Conservation (phyloP, 1,140 invertebrate genomes). For the Zaprionus vittiger region DNA sequence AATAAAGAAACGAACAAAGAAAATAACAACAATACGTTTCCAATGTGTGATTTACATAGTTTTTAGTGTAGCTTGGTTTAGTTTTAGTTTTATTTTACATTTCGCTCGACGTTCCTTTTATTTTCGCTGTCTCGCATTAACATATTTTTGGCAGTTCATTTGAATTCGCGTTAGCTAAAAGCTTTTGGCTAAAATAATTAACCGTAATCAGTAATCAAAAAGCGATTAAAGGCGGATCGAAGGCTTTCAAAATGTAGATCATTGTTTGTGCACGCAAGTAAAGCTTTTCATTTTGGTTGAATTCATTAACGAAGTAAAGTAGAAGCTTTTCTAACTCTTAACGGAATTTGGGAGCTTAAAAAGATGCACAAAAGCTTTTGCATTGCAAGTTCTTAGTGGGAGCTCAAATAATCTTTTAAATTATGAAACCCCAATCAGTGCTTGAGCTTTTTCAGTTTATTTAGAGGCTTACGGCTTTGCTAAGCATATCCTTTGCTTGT, state of each 20-base stretch:
- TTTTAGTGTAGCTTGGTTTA: slow-evolving; percentile 14
- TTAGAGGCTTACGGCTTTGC: too few species aligned
- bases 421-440: too few species aligned
- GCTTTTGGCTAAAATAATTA: slow-evolving; percentile 1
- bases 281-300: not conserved
- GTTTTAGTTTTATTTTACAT: slow-evolving; percentile 1
- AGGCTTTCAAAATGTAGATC: slow-evolving; percentile 2
- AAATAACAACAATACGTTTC: slow-evolving; percentile 1
- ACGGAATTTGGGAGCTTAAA: not conserved
- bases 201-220: not conserved
- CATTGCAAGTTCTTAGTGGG: not conserved
- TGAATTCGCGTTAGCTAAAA: not conserved
- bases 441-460: too few species aligned
- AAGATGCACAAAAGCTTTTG: not conserved
- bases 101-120: slow-evolving; percentile 6
- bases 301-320: not conserved
- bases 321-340: not conserved
- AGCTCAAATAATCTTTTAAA: not conserved
- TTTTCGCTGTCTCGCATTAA: slow-evolving; percentile 9
- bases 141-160: slow-evolving; percentile 19
- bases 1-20: slow-evolving; percentile 6
- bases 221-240: not conserved
- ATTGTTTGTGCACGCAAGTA: not conserved
- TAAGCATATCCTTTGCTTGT: too few species aligned
- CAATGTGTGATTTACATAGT: slow-evolving; percentile 32